Percentiles rank a stretch among this genome's conserved stretches.
Conservation (phyloP, 2,888 invertebrate species). For the Deladenus siricidicola region DNA sequence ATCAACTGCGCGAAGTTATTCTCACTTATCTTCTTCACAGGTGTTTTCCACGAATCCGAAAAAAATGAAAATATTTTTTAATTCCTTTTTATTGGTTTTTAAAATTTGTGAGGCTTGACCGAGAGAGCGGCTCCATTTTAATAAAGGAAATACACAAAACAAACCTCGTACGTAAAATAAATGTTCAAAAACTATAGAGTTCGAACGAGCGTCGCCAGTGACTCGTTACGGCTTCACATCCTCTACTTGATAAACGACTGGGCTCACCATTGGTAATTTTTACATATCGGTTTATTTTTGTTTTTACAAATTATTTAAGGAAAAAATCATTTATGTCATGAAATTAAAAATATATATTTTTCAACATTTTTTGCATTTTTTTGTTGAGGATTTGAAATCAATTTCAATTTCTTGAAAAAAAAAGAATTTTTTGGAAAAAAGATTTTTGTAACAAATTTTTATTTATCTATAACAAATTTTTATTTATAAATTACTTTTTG, state of each 20-base stretch:
- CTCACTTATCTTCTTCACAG: constrained; percentile 38
- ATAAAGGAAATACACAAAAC: too few species aligned
- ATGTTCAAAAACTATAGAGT: constrained; percentile 58
- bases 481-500: neutral
- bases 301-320: too few species aligned
- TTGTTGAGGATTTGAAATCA: neutral
- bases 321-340: too few species aligned
- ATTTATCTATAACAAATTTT: too few species aligned
- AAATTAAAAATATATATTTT: too few species aligned
- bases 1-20: constrained; percentile 71
- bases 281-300: too few species aligned
- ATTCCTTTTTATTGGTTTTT: neutral
- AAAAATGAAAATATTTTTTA: neutral
- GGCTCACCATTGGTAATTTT: constrained; percentile 69
- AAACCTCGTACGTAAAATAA: neutral
- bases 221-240: constrained; percentile 87
- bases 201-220: constrained; percentile 65
- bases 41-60: constrained; percentile 22
- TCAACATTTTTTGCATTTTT: too few species aligned
- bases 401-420: neutral
- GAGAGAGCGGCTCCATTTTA: too few species aligned
- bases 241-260: constrained; percentile 98
- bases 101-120: too few species aligned
- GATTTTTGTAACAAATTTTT: neutral
- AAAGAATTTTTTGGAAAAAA: neutral